Conservation (phyloP, 2,888 invertebrate genomes). For the Melieria omissa region DNA sequence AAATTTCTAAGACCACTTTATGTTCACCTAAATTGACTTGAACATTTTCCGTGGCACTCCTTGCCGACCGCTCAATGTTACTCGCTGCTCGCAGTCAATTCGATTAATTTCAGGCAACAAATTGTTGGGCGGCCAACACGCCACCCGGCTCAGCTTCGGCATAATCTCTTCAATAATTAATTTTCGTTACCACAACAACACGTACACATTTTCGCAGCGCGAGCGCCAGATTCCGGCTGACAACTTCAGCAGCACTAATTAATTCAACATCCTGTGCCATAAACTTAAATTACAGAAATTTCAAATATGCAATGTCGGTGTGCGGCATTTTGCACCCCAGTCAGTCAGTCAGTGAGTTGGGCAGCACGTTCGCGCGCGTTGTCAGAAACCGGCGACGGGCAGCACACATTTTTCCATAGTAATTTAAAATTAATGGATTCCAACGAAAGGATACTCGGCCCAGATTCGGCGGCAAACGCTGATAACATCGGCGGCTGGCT, state of each 20-base stretch:
- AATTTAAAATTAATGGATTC: slow-evolving; percentile 15
- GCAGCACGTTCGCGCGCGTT: too few relatives aligned
- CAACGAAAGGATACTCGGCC: neutral
- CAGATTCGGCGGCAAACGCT: too few relatives aligned
- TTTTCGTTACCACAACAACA: slow-evolving; percentile 27
- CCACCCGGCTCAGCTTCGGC: neutral
- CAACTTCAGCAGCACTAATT: slow-evolving; percentile 15
- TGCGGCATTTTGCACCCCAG: neutral
- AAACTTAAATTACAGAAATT: slow-evolving; percentile 32
- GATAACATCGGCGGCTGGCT: too few relatives aligned
- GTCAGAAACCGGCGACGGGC: too few relatives aligned
- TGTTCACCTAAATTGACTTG: too few relatives aligned
- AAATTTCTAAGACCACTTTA: too few relatives aligned
- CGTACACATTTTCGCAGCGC: neutral
- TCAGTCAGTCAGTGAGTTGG: neutral
- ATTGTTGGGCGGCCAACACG: neutral
- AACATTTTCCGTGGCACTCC: too few relatives aligned
- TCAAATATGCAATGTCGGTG: neutral
- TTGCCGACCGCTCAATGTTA: too few relatives aligned
- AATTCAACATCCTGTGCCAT: slow-evolving; percentile 20
- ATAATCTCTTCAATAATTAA: slow-evolving; percentile 34
- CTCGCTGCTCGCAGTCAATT: too few relatives aligned
- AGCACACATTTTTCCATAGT: slow-evolving; percentile 1
- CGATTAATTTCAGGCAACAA: neutral
- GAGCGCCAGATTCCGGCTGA: neutral